Evolutionary conservation across 2,888 invertebrate species (phyloP), one percentile per base, ranked within the genome.

Genomic region (Nemotelus nigrinus): DNA sequence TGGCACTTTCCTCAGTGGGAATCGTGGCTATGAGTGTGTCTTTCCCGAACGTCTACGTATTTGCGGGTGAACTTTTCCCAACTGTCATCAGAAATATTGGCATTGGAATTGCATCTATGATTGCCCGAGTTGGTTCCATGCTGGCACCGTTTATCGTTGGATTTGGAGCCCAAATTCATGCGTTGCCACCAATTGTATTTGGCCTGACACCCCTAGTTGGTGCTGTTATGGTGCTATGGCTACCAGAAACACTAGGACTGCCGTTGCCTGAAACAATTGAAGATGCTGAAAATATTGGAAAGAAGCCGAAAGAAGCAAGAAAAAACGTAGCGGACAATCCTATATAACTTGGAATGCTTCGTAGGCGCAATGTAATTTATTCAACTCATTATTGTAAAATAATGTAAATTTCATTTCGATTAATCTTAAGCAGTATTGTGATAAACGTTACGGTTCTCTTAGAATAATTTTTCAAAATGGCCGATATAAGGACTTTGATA

Each of bases 71-170:
- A 86, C 85, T 96, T 25, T 95, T 94, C 85, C 96, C 96, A 0
- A 96, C 96, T 0, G 92, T 94, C 3, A 91, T 95, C 0, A 89
- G 96, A 71, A 96, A 95, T 84, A 91, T 93, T 47, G 95, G 94
- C 0, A 93, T 95, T 75, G 96, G 96, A 3, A 88, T 93, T 25
- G 91, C 94, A 39, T 95, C 95, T 0, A 94, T 94, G 88, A 91
- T 92, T 79, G 95, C 95, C 0, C 89, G 96, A 83, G 88, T 95
- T 80, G 96, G 96, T 10, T 95, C 95, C 0, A 94, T 95, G 90
- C 83, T 92, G 8, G 94, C 95, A 1, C 94, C 95, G 0, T 94
- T 93, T 83, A 90, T 95, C 1, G 93, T 93, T 2, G 91, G 92
- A 5, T 84, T 93, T 80, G 87, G 88, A 10, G 82, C 85, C 39